Conservation (phyloP, 2,113 vertebrate genomes). For the Triplophysa dalaica region DNA sequence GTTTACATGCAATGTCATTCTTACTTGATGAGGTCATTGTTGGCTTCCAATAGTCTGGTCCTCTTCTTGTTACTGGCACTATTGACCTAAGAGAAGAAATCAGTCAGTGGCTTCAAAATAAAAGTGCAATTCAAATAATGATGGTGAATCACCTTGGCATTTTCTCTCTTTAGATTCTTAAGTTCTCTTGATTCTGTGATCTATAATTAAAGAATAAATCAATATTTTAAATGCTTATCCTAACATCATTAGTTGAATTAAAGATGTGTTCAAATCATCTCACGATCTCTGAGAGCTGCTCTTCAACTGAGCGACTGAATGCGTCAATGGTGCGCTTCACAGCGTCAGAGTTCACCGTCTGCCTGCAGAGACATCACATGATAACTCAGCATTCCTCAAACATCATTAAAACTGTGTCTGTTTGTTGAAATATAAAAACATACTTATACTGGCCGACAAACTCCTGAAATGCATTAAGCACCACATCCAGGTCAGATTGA, state of each 20-base stretch:
- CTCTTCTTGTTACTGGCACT: slow-evolving; percentile 73
- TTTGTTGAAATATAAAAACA: slow-evolving; percentile 37
- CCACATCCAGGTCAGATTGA: slow-evolving; percentile 73
- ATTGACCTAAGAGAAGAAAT: slow-evolving; percentile 67
- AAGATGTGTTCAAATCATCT: slow-evolving; percentile 44
- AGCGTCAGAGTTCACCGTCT: slow-evolving; percentile 68
- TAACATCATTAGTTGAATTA: background rate
- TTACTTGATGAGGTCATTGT: slow-evolving; percentile 81
- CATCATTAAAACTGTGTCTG: background rate
- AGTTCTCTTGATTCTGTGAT: slow-evolving; percentile 71
- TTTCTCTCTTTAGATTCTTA: slow-evolving; percentile 74
- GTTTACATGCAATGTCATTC: slow-evolving; percentile 33
- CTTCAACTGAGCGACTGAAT: slow-evolving; percentile 76
- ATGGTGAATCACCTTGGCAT: slow-evolving; percentile 78
- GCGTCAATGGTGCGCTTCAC: slow-evolving; percentile 69
- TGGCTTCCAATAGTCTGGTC: slow-evolving; percentile 75
- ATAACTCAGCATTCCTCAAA: background rate
- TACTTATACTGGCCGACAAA: slow-evolving; percentile 72
- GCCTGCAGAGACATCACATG: slow-evolving; percentile 65
- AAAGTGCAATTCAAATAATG: background rate
- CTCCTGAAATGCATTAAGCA: slow-evolving; percentile 74
- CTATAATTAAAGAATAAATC: slow-evolving; percentile 52
- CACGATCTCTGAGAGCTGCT: slow-evolving; percentile 79
- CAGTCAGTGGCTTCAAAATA: background rate
- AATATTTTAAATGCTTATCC: background rate